Percentiles rank a stretch among this genome's conserved stretches.
phyloP scores from a whole-genome alignment of 2,113 vertebrate species.

The Urocolius indicus region DNA sequence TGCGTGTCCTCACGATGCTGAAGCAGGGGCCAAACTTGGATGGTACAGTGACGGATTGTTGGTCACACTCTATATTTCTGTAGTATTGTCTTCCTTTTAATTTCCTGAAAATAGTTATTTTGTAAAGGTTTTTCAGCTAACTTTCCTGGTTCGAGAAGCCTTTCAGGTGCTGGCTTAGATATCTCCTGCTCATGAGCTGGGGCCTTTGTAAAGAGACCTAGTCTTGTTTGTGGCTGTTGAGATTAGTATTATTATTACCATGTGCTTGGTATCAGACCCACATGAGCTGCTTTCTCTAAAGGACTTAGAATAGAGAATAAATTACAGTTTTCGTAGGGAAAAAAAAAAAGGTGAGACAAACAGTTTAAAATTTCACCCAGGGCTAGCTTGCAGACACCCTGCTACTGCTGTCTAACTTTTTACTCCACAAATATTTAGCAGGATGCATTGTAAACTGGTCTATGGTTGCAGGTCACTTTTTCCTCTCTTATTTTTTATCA shows the following conservation, averaged over 20 bases:
- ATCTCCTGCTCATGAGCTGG: background rate
- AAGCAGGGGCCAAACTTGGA: background rate
- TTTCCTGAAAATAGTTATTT: background rate
- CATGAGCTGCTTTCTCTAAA: background rate
- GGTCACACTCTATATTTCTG: background rate
- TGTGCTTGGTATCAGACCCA: background rate
- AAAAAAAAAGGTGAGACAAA: background rate
- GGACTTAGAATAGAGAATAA: background rate
- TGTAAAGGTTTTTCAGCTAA: background rate
- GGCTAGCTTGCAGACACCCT: background rate
- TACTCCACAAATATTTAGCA: background rate
- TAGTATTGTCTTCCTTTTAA: background rate
- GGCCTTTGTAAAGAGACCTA: background rate
- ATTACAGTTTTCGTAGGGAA: background rate
- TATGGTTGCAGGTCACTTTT: background rate
- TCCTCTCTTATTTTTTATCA: background rate
- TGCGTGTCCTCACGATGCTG: accelerated
- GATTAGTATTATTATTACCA: background rate
- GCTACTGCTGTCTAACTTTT: background rate
- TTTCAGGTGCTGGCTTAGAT: background rate
- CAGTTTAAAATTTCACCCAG: background rate
- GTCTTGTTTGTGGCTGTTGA: background rate
- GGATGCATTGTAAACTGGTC: background rate
- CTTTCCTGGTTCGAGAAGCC: background rate
- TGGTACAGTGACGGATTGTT: background rate